These are phyloP conservation scores for Diabrotica balteata DNA, from an alignment of 2,888 invertebrate species.

Conservation along the genomic window DNA sequence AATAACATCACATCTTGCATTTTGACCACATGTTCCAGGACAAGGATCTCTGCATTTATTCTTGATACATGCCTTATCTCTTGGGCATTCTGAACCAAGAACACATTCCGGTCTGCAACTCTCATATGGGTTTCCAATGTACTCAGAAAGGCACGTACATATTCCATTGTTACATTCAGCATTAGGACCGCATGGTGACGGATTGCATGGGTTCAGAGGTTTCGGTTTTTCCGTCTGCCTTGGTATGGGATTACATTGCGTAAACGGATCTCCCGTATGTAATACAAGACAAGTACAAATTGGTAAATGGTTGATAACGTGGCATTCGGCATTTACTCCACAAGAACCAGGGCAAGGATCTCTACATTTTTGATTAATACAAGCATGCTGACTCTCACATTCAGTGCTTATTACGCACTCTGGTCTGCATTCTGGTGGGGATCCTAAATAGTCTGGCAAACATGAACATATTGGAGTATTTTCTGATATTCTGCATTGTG, in stretches of 20 bases:
- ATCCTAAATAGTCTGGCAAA: constrained; percentile 77
- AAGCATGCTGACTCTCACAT: constrained; percentile 78
- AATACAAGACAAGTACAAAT: constrained; percentile 79
- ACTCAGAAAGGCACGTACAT: constrained; percentile 69
- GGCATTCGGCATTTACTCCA: constrained; percentile 79
- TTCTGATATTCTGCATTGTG: constrained; percentile 77
- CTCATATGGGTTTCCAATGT: constrained; percentile 72
- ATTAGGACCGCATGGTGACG: constrained; percentile 81
- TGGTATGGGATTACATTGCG: constrained; percentile 70
- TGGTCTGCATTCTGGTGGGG: constrained; percentile 79
- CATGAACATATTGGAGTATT: constrained; percentile 82
- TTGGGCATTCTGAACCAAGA: constrained; percentile 70
- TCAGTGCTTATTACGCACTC: constrained; percentile 83
- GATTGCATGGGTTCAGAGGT: constrained; percentile 68
- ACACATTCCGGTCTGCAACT: constrained; percentile 77
- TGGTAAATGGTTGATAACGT: constrained; percentile 81
- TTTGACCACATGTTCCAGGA: constrained; percentile 72
- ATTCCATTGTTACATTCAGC: constrained; percentile 70
- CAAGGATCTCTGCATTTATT: constrained; percentile 77
- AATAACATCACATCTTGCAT: constrained; percentile 75
- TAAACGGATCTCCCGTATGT: constrained; percentile 82
- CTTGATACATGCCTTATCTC: constrained; percentile 70
- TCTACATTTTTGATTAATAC: constrained; percentile 79
- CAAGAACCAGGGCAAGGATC: constrained; percentile 87
- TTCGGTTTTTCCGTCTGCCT: constrained; percentile 55